phyloP scores from a whole-genome alignment of 2,888 invertebrate species.

The Zygothrica quintamaculata region DNA sequence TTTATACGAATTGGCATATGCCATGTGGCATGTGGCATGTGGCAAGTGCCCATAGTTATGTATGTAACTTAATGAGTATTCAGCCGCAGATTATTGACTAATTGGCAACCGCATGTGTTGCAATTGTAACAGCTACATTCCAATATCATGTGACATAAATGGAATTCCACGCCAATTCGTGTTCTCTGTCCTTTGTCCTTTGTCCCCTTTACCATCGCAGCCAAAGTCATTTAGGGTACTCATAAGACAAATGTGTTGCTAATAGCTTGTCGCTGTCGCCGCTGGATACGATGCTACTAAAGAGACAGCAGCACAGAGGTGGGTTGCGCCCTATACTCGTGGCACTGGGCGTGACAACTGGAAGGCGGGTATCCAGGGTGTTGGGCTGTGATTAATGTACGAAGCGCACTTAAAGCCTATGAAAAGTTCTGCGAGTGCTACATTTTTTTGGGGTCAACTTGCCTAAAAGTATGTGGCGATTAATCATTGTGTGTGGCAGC shows the following conservation, averaged over 20 bases:
- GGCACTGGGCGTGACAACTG: constrained; percentile 26
- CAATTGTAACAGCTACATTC: constrained; percentile 51
- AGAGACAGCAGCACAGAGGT: not conserved
- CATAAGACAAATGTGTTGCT: constrained; percentile 77
- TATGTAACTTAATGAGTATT: constrained; percentile 60
- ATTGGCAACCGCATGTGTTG: constrained; percentile 72
- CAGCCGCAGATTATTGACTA: constrained; percentile 70
- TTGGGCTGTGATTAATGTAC: constrained; percentile 66
- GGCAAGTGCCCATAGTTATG: constrained; percentile 32
- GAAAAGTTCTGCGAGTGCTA: constrained; percentile 54
- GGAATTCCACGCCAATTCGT: constrained; percentile 61
- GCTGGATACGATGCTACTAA: constrained; percentile 24
- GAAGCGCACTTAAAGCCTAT: constrained; percentile 55
- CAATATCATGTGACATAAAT: constrained; percentile 58
- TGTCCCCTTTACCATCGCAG: constrained; percentile 22
- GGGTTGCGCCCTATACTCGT: not conserved
- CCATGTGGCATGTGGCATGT: not conserved
- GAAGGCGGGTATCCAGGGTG: constrained; percentile 8
- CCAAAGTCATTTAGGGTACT: constrained; percentile 49
- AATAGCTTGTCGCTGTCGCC: constrained; percentile 74
- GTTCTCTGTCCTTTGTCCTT: not conserved
- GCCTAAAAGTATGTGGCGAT: constrained; percentile 50
- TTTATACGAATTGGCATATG: constrained; percentile 69
- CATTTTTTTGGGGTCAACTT: constrained; percentile 59
- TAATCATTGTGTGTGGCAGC: constrained; percentile 65